Evolutionary conservation across 2,797 vertebrate genomes (phyloP), one percentile per base, ranked within the genome.

Genomic region (Hapalemur alaotrensis): DNA sequence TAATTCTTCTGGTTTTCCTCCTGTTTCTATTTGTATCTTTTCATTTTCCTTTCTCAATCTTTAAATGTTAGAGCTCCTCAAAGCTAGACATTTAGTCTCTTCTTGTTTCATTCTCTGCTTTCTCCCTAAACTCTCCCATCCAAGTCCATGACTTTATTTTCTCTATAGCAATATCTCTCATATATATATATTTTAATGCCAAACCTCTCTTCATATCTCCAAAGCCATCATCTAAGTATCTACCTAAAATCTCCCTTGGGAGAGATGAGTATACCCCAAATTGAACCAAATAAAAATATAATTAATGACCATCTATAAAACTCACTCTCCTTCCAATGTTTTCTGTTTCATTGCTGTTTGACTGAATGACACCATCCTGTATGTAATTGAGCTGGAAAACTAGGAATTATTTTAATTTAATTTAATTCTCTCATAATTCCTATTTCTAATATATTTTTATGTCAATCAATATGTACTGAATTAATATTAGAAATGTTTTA

Each of bases 311-410:
- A 35, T 4, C 41, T 95, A 63, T 46, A 65, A 85, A 92, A 22
- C 25, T 52, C 23, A 83, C 13, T 73, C 0, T 86, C 11, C 3
- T 70, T 83, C 38, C 13, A 48, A 11, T 87, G 52, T 46, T 89
- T 92, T 89, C 63, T 83, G 13, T 94, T 80, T 92, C 54, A 54
- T 18, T 86, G 52, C 48, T 86, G 10, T 91, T 90, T 91, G 28
- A 79, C 32, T 83, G 46, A 81, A 69, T 84, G 70, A 69, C 11
- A 83, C 20, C 43, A 76, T 4, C 8, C 18, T 43, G 4, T 13
- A 10, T 52, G 2, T 86, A 81, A 67, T 48, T 93, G 14, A 95
- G 63, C 3, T 69, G 89, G 79, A 86, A 67, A 43, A 63, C 20
- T 75, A 46, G 41, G 48, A 83, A 17, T 93, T 57, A 79, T 28